A percentile compares a stretch with the other conserved stretches of the same genome.
phyloP scores from a whole-genome alignment of 2,888 invertebrate genomes.

The Gymnosoma rotundatum region DNA sequence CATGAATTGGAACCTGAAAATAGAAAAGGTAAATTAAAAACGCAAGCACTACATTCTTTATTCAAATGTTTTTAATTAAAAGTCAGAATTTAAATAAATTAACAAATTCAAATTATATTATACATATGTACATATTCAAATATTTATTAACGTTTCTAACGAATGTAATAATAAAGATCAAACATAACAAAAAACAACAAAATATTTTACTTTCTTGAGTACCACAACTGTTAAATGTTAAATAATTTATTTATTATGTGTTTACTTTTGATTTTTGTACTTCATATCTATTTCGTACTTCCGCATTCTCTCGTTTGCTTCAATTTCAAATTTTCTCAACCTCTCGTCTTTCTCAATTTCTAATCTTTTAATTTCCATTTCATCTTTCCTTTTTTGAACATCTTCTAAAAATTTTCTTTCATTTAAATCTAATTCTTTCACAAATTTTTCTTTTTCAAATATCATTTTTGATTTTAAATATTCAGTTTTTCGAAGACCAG shows the following conservation, averaged over 20 bases:
- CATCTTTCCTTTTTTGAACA: not conserved
- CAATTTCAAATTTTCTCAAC: not conserved
- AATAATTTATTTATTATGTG: no score
- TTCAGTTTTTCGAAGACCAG: not conserved
- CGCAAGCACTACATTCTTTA: constrained; percentile 10
- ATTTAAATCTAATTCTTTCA: constrained; percentile 10
- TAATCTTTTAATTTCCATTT: constrained; percentile 6
- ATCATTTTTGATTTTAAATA: constrained; percentile 2
- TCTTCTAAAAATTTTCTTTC: constrained; percentile 12
- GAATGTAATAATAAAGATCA: no score
- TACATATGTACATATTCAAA: no score
- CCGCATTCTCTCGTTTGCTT: constrained; percentile 1
- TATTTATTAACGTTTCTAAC: no score
- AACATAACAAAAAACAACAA: not conserved
- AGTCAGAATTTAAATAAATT: no score
- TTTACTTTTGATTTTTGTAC: constrained; percentile 4
- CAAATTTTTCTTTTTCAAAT: constrained; percentile 1
- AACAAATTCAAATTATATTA: no score
- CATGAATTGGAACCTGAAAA: not conserved
- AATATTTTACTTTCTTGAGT: no score
- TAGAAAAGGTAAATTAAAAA: constrained; percentile 1
- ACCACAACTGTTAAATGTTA: no score
- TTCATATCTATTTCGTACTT: constrained; percentile 23
- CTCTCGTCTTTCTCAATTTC: not conserved
- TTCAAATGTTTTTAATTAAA: not conserved